A percentile compares a stretch with the other conserved stretches of the same genome.
Evolutionary conservation across 2,888 invertebrate species (phyloP).

Genomic region (Anarsia innoxiella): DNA sequence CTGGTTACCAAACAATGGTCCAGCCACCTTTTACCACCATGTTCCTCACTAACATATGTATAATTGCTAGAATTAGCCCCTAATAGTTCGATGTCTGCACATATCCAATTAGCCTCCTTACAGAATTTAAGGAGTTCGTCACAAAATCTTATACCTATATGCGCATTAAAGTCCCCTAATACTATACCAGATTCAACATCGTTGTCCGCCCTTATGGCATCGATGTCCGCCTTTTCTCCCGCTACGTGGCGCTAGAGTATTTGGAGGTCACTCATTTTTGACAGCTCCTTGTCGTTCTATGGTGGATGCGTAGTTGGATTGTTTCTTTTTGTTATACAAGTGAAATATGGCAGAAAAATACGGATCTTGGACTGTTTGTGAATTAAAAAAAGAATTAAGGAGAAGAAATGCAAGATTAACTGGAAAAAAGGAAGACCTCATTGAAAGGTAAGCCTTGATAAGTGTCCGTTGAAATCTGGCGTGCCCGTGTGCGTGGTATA

Average conservation of each 20-base stretch:
- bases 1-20: neutral
- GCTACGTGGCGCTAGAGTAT: neutral
- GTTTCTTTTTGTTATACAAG: neutral
- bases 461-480: neutral
- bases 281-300: neutral
- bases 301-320: no score
- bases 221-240: neutral
- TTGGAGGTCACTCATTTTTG: neutral
- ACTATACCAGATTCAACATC: no score
- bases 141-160: no score
- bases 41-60: no score
- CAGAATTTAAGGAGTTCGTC: no score
- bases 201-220: no score
- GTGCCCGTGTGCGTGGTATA: neutral
- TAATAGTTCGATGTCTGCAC: no score
- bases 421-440: slow-evolving; percentile 2
- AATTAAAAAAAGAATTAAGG: slow-evolving; percentile 1
- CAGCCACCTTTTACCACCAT: neutral
- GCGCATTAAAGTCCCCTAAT: no score
- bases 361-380: slow-evolving; percentile 1
- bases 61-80: no score
- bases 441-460: slow-evolving; percentile 1
- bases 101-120: no score
- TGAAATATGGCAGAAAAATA: slow-evolving; percentile 1
- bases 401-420: slow-evolving; percentile 2